phyloP scores from a whole-genome alignment of 2,888 invertebrate species.

The Leucoma salicis region DNA sequence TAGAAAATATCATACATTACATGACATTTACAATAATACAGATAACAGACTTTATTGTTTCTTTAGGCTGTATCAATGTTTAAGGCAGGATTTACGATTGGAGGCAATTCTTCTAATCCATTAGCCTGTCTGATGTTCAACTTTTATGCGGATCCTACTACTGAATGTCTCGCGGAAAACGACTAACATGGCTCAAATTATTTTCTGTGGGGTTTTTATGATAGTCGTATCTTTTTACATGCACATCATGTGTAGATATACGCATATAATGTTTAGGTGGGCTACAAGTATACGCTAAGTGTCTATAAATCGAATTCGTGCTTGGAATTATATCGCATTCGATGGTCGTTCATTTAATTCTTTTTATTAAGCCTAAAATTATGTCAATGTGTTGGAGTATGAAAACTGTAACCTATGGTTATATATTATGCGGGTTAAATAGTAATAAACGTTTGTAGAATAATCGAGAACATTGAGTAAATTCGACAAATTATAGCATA shows the following conservation, averaged over 20 bases:
- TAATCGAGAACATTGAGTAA: constrained; percentile 63
- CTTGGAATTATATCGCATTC: constrained; percentile 55
- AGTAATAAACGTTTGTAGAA: constrained; percentile 1
- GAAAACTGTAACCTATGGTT: constrained; percentile 5
- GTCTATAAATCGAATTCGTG: constrained; percentile 77
- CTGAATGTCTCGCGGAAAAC: constrained; percentile 74
- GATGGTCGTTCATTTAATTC: constrained; percentile 13
- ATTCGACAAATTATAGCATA: constrained; percentile 59
- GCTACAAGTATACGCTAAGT: constrained; percentile 63
- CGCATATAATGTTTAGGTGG: constrained; percentile 73
- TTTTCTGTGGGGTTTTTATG: constrained; percentile 78
- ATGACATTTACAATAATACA: constrained; percentile 49
- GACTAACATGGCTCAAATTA: constrained; percentile 79
- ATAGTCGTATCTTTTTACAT: constrained; percentile 80
- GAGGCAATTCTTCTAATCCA: constrained; percentile 79
- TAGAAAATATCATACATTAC: constrained; percentile 45
- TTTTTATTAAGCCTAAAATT: constrained; percentile 7
- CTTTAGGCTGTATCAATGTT: constrained; percentile 60
- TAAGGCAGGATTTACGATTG: constrained; percentile 66
- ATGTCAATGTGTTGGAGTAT: constrained; percentile 1
- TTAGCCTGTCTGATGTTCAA: constrained; percentile 76
- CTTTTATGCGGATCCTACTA: constrained; percentile 77
- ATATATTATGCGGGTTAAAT: background rate
- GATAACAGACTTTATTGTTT: constrained; percentile 61
- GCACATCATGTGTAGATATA: constrained; percentile 75